Conservation (phyloP, 1,140 invertebrate species). For the Solenopsis invicta region DNA sequence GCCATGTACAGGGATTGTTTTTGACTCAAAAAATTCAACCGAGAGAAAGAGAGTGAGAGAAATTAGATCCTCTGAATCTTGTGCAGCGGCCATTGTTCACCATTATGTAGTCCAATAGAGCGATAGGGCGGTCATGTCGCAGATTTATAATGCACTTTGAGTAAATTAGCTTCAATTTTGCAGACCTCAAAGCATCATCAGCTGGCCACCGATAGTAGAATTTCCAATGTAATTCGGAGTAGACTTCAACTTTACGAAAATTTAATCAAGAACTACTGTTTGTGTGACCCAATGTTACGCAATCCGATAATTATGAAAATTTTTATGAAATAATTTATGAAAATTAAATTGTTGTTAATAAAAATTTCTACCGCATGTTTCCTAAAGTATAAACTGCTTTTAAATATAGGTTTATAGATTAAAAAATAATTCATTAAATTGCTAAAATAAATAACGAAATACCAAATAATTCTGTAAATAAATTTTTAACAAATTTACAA, state of each 20-base stretch:
- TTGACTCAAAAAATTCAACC: conserved; percentile 26
- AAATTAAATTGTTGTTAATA: neutral
- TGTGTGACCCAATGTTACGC: conserved; percentile 1
- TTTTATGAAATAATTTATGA: neutral
- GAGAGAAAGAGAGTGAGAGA: neutral
- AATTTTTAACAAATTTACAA: neutral
- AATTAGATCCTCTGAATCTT: conserved; percentile 11
- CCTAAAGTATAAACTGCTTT: neutral
- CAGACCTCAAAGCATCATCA: conserved; percentile 26
- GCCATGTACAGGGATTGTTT: conserved; percentile 27
- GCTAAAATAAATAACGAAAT: neutral
- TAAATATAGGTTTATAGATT: neutral
- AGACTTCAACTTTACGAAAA: conserved; percentile 18
- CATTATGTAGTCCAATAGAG: conserved; percentile 9
- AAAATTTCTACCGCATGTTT: neutral
- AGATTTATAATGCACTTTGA: conserved; percentile 50
- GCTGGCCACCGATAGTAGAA: neutral
- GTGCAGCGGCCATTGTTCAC: conserved; percentile 22
- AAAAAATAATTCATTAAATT: neutral
- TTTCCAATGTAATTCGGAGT: neutral
- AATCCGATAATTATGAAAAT: neutral
- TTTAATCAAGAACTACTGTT: neutral
- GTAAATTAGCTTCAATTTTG: conserved; percentile 49
- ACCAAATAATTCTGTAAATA: neutral
- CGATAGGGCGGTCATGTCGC: neutral